Evolutionary conservation across 2,888 invertebrate species (phyloP), one percentile per base, ranked within the genome.

Genomic region (Sinohyriopsis cumingii): DNA sequence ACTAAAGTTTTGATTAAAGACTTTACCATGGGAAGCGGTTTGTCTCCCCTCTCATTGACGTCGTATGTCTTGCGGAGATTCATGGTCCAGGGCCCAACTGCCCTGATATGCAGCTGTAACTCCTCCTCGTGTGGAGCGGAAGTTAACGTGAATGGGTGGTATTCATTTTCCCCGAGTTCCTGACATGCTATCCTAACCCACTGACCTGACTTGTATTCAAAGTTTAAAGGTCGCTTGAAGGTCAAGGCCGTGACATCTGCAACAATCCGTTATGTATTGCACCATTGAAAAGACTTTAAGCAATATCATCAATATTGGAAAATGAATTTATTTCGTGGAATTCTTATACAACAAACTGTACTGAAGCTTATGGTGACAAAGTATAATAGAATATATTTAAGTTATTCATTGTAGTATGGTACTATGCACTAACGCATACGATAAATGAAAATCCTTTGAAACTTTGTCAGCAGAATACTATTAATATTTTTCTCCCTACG

Each of bases 31-130:
- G 81, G 81, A 22, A 73, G 73, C 7, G 73, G 71, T 60, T 69
- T 73, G 0, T 69, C 79, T 24, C 71, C 74, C 18, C 76, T 71
- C 45, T 73, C 72, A 60, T 78, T 78, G 2, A 82, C 79, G 69
- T 89, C 88, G 73, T 90, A 90, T 1, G 85, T 83, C 59, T 82
- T 87, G 57, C 92, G 82, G 25, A 93, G 87, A 80, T 92, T 92
- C 65, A 86, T 90, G 1, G 93, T 93, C 92, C 93, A 93, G 1
- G 93, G 93, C 18, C 93, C 93, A n/a, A 93, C 92, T 56, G 93
- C 91, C 80, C 93, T 87, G 75, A 93, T 92, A 83, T 93, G 93
- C 15, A 93, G 86, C 33, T 91, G 91, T 55, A 93, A 88, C 76
- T 90, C 89, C 28, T 91, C 86, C 85, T 93, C 93, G 82, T 93